Percentiles rank a stretch among this genome's conserved stretches.
phyloP scores from a whole-genome alignment of 1,140 invertebrate species.

The Drosophila saltans region DNA sequence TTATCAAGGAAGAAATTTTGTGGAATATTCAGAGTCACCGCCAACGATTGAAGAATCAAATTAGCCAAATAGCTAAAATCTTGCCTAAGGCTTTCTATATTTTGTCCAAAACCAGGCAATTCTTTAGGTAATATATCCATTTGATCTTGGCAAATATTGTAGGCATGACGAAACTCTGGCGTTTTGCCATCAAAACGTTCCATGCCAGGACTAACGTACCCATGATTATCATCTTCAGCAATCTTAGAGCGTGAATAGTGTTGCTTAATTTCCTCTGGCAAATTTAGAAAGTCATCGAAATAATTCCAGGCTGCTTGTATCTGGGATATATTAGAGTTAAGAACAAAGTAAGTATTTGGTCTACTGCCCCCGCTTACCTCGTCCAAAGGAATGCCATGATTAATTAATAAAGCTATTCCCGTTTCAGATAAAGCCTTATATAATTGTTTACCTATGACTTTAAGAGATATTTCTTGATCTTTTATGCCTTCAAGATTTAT shows the following conservation, averaged over 20 bases:
- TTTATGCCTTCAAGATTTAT: conserved; percentile 86
- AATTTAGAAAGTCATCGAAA: conserved; percentile 87
- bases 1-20: conserved; percentile 84
- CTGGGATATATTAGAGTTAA: conserved; percentile 43
- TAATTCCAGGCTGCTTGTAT: conserved; percentile 87
- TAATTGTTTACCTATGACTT: conserved; percentile 86
- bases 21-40: conserved; percentile 84
- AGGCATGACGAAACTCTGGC: conserved; percentile 87
- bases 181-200: conserved; percentile 86
- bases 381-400: conserved; percentile 89
- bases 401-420: conserved; percentile 89
- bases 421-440: conserved; percentile 87
- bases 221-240: conserved; percentile 85
- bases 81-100: conserved; percentile 85
- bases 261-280: conserved; percentile 85
- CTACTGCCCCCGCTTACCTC: conserved; percentile 84
- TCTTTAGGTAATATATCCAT: conserved; percentile 86
- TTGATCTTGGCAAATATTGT: conserved; percentile 86
- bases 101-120: conserved; percentile 86
- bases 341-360: neutral
- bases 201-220: conserved; percentile 85
- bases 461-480: neutral
- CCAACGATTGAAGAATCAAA: conserved; percentile 87
- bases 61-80: conserved; percentile 87
- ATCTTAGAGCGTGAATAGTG: conserved; percentile 84